Percentiles rank a stretch among this genome's conserved stretches.
These are phyloP conservation scores for Drosophila melanica DNA, from an alignment of 1,140 invertebrate species.

Conservation along the genomic window DNA sequence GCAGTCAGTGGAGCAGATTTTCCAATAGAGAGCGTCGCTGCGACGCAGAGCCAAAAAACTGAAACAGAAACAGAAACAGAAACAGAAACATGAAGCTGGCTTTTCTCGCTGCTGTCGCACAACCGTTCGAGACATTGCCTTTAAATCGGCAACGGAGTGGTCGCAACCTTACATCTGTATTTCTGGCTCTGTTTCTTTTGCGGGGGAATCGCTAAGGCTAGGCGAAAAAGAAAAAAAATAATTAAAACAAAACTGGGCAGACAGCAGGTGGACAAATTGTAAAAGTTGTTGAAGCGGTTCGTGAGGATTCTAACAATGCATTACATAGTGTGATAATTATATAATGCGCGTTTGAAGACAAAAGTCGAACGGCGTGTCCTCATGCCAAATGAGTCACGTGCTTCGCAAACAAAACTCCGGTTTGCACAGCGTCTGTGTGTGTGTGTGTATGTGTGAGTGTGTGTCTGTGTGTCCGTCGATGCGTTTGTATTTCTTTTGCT, in stretches of 20 bases:
- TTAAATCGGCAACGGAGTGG: constrained; percentile 21
- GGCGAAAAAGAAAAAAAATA: constrained; percentile 5
- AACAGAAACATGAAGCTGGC: constrained; percentile 41
- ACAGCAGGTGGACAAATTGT: constrained; percentile 23
- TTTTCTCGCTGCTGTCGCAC: constrained; percentile 29
- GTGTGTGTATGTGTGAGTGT: neutral
- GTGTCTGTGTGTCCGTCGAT: constrained; percentile 4
- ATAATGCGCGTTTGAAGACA: constrained; percentile 27
- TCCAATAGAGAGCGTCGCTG: constrained; percentile 38
- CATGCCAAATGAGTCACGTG: constrained; percentile 47
- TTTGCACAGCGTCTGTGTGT: neutral
- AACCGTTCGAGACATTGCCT: constrained; percentile 21
- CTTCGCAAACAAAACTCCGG: constrained; percentile 20
- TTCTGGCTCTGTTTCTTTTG: constrained; percentile 4
- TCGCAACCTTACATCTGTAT: constrained; percentile 18
- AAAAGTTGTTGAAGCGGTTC: constrained; percentile 22
- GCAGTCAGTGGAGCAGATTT: constrained; percentile 35
- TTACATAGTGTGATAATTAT: constrained; percentile 35
- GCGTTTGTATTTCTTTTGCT: neutral
- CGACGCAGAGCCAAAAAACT: constrained; percentile 24
- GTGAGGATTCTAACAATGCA: constrained; percentile 17
- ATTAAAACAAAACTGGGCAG: constrained; percentile 2
- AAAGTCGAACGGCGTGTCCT: constrained; percentile 4
- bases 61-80: constrained; percentile 45
- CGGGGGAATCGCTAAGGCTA: constrained; percentile 7